A percentile compares a stretch with the other conserved stretches of the same genome.
These are phyloP conservation scores for Galerucella pusilla DNA, from an alignment of 2,888 invertebrate species.

Conservation along the genomic window DNA sequence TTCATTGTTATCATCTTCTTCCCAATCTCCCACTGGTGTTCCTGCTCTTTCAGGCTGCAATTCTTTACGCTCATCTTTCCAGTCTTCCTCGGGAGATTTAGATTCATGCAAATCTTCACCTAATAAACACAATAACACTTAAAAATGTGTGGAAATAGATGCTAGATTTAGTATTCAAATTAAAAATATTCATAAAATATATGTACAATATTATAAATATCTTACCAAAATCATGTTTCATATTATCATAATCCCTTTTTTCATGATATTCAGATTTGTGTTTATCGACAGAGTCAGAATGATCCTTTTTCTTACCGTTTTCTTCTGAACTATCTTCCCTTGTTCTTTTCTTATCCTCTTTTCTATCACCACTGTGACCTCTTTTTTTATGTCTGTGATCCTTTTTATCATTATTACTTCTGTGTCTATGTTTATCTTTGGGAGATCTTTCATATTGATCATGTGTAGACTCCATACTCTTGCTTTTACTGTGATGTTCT, in stretches of 20 bases:
- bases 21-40: neutral
- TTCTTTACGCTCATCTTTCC: conserved; percentile 2
- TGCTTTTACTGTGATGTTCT: conserved; percentile 51
- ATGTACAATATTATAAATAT: neutral
- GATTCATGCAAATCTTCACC: neutral
- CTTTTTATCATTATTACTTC: conserved; percentile 15
- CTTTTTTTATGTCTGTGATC: conserved; percentile 34
- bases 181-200: too few species aligned
- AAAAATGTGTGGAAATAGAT: too few species aligned
- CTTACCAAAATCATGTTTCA: neutral
- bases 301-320: conserved; percentile 16
- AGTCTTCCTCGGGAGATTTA: neutral
- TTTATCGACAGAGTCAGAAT: neutral
- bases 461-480: neutral
- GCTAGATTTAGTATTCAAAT: too few species aligned
- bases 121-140: neutral
- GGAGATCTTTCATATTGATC: conserved; percentile 23
- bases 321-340: conserved; percentile 28
- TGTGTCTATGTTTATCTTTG: conserved; percentile 21
- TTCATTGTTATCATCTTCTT: neutral
- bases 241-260: neutral
- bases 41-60: neutral
- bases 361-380: conserved; percentile 37
- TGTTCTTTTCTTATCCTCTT: conserved; percentile 39
- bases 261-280: conserved; percentile 3